These are phyloP conservation scores for Premnoplex brunnescens DNA, from an alignment of 2,797 vertebrate genomes.

Conservation along the genomic window DNA sequence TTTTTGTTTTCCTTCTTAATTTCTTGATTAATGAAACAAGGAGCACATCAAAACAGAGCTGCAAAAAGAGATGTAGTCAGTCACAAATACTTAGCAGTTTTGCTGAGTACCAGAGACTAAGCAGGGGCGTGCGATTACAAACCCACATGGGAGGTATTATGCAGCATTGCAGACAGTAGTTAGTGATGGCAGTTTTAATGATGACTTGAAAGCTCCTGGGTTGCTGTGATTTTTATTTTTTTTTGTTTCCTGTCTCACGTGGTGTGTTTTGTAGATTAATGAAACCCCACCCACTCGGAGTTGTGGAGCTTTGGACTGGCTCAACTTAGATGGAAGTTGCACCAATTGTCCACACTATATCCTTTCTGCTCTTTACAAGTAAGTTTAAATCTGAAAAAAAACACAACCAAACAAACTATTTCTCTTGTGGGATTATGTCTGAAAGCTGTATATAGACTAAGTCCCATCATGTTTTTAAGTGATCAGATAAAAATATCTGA, in stretches of 20 bases:
- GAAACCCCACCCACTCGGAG: constrained; percentile 63
- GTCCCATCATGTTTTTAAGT: neutral
- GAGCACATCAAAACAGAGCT: neutral
- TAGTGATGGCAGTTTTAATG: neutral
- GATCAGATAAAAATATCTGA: neutral
- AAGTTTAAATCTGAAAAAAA: constrained; percentile 13
- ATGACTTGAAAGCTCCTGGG: neutral
- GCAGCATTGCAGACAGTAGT: neutral
- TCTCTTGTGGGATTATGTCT: neutral
- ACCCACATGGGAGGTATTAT: neutral
- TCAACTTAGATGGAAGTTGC: constrained; percentile 75
- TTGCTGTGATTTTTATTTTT: neutral
- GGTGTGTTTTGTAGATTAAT: constrained; percentile 76
- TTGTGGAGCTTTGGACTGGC: constrained; percentile 78
- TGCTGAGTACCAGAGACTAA: neutral
- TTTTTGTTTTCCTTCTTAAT: neutral
- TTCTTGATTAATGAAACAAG: neutral
- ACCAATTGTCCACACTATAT: constrained; percentile 14
- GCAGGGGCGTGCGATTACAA: neutral
- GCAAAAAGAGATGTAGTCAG: neutral
- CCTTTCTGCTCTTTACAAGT: constrained; percentile 71
- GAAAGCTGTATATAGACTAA: neutral
- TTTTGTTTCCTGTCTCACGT: neutral
- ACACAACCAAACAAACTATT: neutral
- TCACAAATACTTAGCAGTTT: neutral